phyloP scores from a whole-genome alignment of 2,888 invertebrate genomes.

The Nomada fucata region DNA sequence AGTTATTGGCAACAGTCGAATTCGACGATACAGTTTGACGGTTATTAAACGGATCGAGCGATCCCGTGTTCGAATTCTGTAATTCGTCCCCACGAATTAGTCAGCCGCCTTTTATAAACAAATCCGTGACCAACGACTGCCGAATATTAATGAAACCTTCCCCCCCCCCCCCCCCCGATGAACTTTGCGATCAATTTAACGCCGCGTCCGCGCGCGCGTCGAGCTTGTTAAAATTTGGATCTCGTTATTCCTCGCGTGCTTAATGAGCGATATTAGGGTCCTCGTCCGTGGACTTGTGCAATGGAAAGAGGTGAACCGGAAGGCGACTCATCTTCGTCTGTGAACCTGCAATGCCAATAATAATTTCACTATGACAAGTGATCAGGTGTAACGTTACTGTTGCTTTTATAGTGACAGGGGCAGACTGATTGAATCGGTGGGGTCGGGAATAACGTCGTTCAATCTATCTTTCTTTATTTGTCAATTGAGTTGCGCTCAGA shows the following conservation, averaged over 20 bases:
- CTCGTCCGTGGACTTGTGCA: conserved; percentile 34
- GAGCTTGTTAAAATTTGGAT: conserved; percentile 73
- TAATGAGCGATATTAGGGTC: conserved; percentile 72
- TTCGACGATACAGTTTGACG: not conserved
- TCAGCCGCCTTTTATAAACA: conserved; percentile 33
- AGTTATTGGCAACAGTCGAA: too few relatives aligned
- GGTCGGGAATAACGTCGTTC: too few relatives aligned
- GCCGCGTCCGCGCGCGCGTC: conserved; percentile 45
- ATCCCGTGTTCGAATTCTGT: too few relatives aligned
- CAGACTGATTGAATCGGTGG: too few relatives aligned
- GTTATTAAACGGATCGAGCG: not conserved
- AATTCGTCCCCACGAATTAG: conserved; percentile 24
- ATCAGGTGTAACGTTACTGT: not conserved
- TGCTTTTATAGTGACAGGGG: not conserved
- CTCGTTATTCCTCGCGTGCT: conserved; percentile 67
- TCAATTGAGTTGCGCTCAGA: too few relatives aligned
- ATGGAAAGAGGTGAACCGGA: conserved; percentile 13
- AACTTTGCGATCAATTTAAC: conserved; percentile 71
- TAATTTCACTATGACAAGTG: conserved; percentile 9
- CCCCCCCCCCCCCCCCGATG: conserved; percentile 57
- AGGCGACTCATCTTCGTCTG: conserved; percentile 26
- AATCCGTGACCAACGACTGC: conserved; percentile 11
- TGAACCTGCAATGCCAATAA: conserved; percentile 8
- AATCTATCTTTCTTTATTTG: too few relatives aligned
- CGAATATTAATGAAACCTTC: conserved; percentile 59